Base-by-base conservation (phyloP, 2,113 vertebrate genomes). In the Misgurnus anguillicaudatus region DNA sequence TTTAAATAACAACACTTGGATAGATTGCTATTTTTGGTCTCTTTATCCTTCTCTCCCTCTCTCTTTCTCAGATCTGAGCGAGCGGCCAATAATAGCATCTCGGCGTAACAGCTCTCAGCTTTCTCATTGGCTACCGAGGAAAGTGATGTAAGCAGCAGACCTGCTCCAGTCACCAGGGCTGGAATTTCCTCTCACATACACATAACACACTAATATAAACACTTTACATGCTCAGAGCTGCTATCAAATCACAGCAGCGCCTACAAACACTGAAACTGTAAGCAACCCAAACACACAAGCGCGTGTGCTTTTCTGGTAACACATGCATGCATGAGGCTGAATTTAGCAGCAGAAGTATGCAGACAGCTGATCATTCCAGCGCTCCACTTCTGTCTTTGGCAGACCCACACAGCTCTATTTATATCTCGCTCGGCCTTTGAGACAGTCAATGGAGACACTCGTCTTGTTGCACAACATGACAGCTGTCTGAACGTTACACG, bases 361-460 rank as follows among this genome's bases (percentile, higher is more conserved):
- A 76, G 71, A 14, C 45, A 55, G 57, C 3, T 65, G 38, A 70
- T 75, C 41, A 55, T 80, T 68, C 41, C 71, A 24, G 64, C 48
- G 71, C 80, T 83, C 73, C 66, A 66, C 67, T 45, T 65, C 63
- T 75, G 74, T 82, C 39, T 78, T 76, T 77, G 80, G 82, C 73
- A 80, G 36, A 10, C 51, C 42, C 60, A 75, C 41, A 73, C 61
- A 62, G 21, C 73, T 74, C 84, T 86, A 86, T 83, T 82, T 86
- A 77, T 86, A 82, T 60, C 53, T 41, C 31, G 19, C 39, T 63
- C 24, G 9, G 36, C 9, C 41, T 31, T 51, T 68, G 79, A 83
- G 67, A 42, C 64, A 83, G 69, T 80, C 66, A 84, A 68, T 78
- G 77, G 63, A 78, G 80, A 67, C 71, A 86, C 81, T 75, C 39